These are phyloP conservation scores for Formicarius rufipectus DNA, from an alignment of 2,113 vertebrate species.

Conservation along the genomic window DNA sequence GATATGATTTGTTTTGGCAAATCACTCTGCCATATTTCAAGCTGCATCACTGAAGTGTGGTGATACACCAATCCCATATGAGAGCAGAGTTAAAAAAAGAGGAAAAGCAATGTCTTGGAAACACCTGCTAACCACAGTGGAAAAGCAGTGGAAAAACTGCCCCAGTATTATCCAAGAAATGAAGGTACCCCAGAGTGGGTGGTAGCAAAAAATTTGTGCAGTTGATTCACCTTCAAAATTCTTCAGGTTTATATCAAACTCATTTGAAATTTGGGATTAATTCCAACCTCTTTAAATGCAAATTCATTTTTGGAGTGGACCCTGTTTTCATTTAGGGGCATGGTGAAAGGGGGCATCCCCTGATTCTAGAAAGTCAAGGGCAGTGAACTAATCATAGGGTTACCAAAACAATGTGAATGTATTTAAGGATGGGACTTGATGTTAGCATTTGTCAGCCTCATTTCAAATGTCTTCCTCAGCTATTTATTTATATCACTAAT, in stretches of 20 bases:
- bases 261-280: not conserved
- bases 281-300: not conserved
- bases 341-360: not conserved
- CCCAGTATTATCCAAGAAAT: not conserved
- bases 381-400: not conserved
- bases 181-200: not conserved
- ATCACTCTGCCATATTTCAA: not conserved
- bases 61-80: not conserved
- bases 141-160: not conserved
- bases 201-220: not conserved
- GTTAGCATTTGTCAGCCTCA: not conserved
- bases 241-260: not conserved
- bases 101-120: not conserved
- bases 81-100: not conserved
- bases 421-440: not conserved
- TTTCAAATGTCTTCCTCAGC: not conserved
- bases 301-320: not conserved
- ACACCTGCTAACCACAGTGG: not conserved
- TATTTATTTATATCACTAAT: not conserved
- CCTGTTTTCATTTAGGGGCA: not conserved
- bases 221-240: not conserved
- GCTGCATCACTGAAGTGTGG: not conserved
- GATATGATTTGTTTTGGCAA: conserved; percentile 2
- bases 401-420: not conserved
- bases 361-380: not conserved